phyloP scores from a whole-genome alignment of 2,113 vertebrate species.

The Scytalopus superciliaris region DNA sequence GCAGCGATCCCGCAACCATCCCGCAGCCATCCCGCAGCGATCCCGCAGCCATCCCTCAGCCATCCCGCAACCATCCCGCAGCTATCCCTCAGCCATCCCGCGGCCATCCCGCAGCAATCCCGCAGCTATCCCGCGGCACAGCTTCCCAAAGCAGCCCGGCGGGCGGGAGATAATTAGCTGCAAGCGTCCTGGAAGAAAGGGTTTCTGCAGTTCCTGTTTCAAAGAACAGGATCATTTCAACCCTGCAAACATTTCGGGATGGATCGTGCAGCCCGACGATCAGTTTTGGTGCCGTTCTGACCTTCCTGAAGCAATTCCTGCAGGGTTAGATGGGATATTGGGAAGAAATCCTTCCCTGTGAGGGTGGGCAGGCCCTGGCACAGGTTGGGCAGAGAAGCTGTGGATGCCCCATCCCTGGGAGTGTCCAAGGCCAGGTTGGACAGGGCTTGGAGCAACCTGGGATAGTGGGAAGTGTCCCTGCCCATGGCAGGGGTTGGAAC shows the following conservation, averaged over 20 bases:
- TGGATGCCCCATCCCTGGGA: not conserved
- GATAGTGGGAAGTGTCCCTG: not conserved
- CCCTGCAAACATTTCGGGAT: not conserved
- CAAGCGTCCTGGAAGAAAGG: accelerated
- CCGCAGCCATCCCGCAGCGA: no score
- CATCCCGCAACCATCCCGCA: no score
- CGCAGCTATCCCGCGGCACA: not conserved
- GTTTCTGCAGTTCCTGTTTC: not conserved
- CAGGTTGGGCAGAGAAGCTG: not conserved
- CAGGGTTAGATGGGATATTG: not conserved
- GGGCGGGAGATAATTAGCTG: not conserved
- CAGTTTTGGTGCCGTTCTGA: accelerated
- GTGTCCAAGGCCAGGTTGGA: not conserved
- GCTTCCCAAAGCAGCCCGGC: not conserved
- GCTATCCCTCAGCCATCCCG: not conserved
- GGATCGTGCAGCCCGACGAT: not conserved
- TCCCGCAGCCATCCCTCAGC: no score
- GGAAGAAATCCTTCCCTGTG: not conserved
- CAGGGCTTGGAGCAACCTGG: not conserved
- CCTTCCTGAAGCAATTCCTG: not conserved
- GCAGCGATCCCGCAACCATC: no score
- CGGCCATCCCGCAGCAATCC: not conserved
- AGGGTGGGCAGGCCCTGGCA: not conserved
- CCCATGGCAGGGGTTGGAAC: not conserved
- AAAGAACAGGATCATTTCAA: not conserved